These are phyloP conservation scores for Aphelinus atriplicis DNA, from an alignment of 1,140 invertebrate genomes.

Conservation along the genomic window DNA sequence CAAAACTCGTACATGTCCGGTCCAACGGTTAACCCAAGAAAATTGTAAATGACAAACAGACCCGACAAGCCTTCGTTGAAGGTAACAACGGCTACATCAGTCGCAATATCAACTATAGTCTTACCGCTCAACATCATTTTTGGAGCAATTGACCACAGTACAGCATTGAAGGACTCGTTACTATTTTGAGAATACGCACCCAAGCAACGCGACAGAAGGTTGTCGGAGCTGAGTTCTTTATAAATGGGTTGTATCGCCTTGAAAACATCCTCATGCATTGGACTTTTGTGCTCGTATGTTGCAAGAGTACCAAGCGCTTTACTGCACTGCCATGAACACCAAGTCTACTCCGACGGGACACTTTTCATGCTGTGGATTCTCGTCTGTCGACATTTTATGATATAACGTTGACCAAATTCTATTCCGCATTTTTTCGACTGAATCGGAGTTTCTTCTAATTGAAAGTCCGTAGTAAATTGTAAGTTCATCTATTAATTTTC, in stretches of 20 bases:
- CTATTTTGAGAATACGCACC: constrained; percentile 39
- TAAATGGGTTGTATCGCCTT: constrained; percentile 9
- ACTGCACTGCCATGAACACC: constrained; percentile 25
- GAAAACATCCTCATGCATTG: constrained; percentile 4
- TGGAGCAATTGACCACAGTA: constrained; percentile 39
- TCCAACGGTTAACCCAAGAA: no score
- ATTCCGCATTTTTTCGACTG: constrained; percentile 43
- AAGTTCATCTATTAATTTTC: constrained; percentile 40
- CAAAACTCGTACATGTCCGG: no score
- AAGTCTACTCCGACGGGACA: constrained; percentile 43
- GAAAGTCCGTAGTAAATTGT: constrained; percentile 43
- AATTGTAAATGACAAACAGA: no score
- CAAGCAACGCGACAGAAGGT: constrained; percentile 39
- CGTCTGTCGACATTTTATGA: constrained; percentile 46
- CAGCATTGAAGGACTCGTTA: constrained; percentile 39
- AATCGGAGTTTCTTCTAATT: constrained; percentile 42
- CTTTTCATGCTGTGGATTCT: constrained; percentile 41
- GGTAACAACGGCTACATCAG: no score
- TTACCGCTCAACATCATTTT: not conserved
- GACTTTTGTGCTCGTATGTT: not conserved
- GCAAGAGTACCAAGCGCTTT: constrained; percentile 10
- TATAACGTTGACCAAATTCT: constrained; percentile 46
- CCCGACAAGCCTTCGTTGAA: no score
- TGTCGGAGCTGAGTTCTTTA: constrained; percentile 26
- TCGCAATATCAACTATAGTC: no score